Conservation (phyloP, 2,797 vertebrate genomes). For the Luscinia megarhynchos region DNA sequence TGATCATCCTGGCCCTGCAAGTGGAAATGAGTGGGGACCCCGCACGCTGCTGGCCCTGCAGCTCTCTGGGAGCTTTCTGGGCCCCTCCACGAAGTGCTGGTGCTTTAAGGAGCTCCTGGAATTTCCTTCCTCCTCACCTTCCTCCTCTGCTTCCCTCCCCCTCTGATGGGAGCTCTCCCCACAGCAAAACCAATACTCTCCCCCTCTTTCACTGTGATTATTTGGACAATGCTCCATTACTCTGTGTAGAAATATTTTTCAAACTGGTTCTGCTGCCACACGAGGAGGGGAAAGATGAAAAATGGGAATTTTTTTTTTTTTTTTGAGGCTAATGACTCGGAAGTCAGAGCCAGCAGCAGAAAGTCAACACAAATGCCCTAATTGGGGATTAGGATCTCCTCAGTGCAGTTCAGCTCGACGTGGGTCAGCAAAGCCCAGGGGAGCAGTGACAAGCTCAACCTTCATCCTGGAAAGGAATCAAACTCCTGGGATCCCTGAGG, state of each 20-base stretch:
- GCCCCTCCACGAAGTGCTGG: background rate
- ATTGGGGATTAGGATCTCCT: background rate
- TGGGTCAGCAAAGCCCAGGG: background rate
- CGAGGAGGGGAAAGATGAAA: background rate
- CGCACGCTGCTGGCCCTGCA: fast-evolving
- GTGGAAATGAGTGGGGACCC: background rate
- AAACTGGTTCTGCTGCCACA: background rate
- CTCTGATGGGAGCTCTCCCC: fast-evolving
- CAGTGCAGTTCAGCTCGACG: fast-evolving
- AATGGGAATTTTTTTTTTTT: background rate
- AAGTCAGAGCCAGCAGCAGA: background rate
- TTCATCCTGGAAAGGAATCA: background rate
- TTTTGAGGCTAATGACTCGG: background rate
- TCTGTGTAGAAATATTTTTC: background rate
- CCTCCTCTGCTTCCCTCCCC: background rate
- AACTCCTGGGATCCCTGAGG: background rate
- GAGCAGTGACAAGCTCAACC: background rate
- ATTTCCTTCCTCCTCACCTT: background rate
- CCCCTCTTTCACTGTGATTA: background rate
- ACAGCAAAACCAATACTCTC: fast-evolving
- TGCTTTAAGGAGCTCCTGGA: background rate
- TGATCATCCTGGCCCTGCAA: background rate
- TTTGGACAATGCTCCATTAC: background rate
- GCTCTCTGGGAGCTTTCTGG: background rate
- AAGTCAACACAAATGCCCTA: background rate